Evolutionary conservation across 2,888 invertebrate genomes (phyloP).

Genomic region (Fissipunctia ypsillon): DNA sequence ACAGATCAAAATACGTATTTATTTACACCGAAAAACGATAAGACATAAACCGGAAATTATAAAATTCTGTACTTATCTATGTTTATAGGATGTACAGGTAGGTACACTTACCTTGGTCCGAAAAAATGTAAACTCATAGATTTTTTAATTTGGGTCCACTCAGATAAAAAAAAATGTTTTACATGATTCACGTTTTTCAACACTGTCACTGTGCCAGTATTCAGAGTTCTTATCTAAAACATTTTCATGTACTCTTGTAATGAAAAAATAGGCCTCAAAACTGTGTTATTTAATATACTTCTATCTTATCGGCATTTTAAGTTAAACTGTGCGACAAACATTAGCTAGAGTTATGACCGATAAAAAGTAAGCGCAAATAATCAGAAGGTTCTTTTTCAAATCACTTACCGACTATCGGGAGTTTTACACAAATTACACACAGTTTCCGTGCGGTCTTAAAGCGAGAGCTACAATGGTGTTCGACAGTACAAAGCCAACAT

Average conservation of each 20-base stretch:
- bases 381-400: constrained; percentile 60
- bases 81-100: constrained; percentile 19
- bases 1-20: constrained; percentile 36
- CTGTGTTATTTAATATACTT: constrained; percentile 48
- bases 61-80: constrained; percentile 49
- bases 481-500: constrained; percentile 84
- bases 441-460: constrained; percentile 58
- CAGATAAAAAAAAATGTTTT: not conserved
- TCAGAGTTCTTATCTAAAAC: constrained; percentile 39
- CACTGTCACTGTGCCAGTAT: constrained; percentile 37
- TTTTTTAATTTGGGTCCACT: constrained; percentile 17
- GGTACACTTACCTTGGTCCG: constrained; percentile 30
- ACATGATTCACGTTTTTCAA: constrained; percentile 52
- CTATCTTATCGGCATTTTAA: constrained; percentile 69
- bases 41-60: constrained; percentile 44
- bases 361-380: constrained; percentile 71
- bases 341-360: constrained; percentile 79
- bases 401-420: constrained; percentile 62
- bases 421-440: constrained; percentile 49
- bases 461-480: constrained; percentile 74
- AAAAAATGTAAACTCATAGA: constrained; percentile 34
- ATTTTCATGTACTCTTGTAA: constrained; percentile 60
- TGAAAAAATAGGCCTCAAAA: constrained; percentile 67
- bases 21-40: constrained; percentile 49
- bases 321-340: constrained; percentile 70